Evolutionary conservation across 2,888 invertebrate species (phyloP).

Genomic region (Crematogaster levior): DNA sequence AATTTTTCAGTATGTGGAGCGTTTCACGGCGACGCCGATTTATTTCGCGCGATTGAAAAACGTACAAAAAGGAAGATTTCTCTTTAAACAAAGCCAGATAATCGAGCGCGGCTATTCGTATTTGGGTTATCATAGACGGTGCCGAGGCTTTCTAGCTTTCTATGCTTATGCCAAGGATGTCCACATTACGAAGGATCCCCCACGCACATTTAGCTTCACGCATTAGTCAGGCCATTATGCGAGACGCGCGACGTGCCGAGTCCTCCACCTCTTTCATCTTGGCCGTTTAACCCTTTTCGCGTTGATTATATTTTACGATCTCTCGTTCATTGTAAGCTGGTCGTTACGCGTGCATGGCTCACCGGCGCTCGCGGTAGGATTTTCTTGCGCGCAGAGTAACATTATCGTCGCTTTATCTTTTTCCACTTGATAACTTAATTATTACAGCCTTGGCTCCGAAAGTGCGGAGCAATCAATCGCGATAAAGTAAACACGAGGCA

Average conservation of each 20-base stretch:
- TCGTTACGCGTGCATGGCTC: not conserved
- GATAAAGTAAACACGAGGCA: not conserved
- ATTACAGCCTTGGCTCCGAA: conserved; percentile 29
- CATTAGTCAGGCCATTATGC: conserved; percentile 67
- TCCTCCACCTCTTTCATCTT: conserved; percentile 63
- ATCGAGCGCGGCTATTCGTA: conserved; percentile 60
- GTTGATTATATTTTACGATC: conserved; percentile 47
- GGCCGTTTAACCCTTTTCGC: conserved; percentile 57
- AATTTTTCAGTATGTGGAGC: not conserved
- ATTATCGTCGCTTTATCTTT: conserved; percentile 32
- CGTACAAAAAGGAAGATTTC: conserved; percentile 52
- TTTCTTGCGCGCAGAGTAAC: conserved; percentile 9
- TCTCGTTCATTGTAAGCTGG: conserved; percentile 33
- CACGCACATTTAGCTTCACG: conserved; percentile 63
- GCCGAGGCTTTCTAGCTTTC: conserved; percentile 80
- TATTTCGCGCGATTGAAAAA: conserved; percentile 18
- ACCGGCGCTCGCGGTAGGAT: conserved; percentile 7
- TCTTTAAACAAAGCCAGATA: conserved; percentile 63
- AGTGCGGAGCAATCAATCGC: conserved; percentile 11
- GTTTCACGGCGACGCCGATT: conserved; percentile 9
- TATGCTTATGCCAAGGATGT: conserved; percentile 79
- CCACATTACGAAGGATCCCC: conserved; percentile 74
- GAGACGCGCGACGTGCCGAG: conserved; percentile 63
- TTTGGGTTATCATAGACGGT: conserved; percentile 77
- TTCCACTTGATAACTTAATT: conserved; percentile 36